Percentiles rank a stretch among this genome's conserved stretches.
Conservation (phyloP, 2,113 vertebrate genomes). For the Oceanodroma tethys region DNA sequence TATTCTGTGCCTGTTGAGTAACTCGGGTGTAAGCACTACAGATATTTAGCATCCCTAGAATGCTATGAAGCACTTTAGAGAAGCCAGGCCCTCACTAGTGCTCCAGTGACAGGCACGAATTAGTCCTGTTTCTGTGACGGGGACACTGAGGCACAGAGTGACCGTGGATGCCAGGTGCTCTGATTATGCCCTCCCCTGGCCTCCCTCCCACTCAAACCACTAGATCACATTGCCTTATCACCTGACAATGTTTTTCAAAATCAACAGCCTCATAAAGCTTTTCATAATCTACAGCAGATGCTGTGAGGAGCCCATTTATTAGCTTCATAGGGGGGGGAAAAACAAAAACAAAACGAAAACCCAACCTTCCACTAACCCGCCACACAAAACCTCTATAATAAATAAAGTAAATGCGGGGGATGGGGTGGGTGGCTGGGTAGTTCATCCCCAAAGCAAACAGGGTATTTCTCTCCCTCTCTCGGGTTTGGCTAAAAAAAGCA, state of each 20-base stretch:
- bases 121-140: background rate
- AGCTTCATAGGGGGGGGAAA: background rate
- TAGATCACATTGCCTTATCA: background rate
- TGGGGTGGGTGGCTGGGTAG: background rate
- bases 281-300: background rate
- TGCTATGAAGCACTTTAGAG: background rate
- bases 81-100: background rate
- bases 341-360: background rate
- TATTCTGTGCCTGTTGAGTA: background rate
- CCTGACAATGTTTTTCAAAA: background rate
- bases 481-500: slow-evolving; percentile 43
- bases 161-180: background rate
- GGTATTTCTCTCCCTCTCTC: slow-evolving; percentile 1
- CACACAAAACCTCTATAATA: background rate
- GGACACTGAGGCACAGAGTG: background rate
- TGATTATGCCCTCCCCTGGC: background rate
- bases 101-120: fast-evolving
- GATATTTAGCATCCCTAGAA: background rate
- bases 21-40: background rate
- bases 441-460: slow-evolving; percentile 2
- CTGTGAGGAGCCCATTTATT: background rate
- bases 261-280: background rate
- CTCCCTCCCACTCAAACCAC: background rate
- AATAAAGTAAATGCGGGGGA: background rate
- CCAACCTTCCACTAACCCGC: background rate